Conservation (phyloP, 2,113 vertebrate genomes). For the Mugil cephalus region DNA sequence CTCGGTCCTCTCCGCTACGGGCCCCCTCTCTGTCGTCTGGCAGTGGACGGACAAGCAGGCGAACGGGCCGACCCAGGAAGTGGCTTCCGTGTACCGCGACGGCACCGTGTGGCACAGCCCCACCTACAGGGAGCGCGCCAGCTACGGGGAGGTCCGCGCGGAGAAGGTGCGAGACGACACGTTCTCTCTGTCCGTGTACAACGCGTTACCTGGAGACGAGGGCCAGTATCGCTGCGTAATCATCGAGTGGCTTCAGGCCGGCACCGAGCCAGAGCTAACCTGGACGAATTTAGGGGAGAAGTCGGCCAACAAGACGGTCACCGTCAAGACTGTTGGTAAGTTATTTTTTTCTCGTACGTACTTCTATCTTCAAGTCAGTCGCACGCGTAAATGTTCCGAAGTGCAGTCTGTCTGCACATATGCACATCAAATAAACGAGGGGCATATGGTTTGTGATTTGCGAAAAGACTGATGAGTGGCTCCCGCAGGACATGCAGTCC, state of each 20-base stretch:
- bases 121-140: constrained; percentile 88
- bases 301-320: constrained; percentile 82
- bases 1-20: constrained; percentile 83
- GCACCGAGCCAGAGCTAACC: constrained; percentile 82
- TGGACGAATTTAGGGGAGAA: constrained; percentile 93
- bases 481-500: constrained; percentile 40
- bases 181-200: constrained; percentile 90
- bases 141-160: constrained; percentile 90
- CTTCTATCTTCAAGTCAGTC: background rate
- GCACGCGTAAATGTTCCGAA: constrained; percentile 21
- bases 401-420: background rate
- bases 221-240: constrained; percentile 93
- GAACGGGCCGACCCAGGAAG: constrained; percentile 79
- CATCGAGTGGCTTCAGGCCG: constrained; percentile 88
- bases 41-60: constrained; percentile 88
- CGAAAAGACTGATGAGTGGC: constrained; percentile 43
- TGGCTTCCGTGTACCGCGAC: constrained; percentile 90
- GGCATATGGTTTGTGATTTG: constrained; percentile 44
- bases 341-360: constrained; percentile 6
- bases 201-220: constrained; percentile 90
- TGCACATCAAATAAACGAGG: constrained; percentile 18
- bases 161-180: constrained; percentile 87
- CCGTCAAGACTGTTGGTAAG: constrained; percentile 94
- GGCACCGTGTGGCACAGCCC: constrained; percentile 88
- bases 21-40: constrained; percentile 90